Conservation (phyloP, 2,113 vertebrate species). For the Arvicanthis niloticus region DNA sequence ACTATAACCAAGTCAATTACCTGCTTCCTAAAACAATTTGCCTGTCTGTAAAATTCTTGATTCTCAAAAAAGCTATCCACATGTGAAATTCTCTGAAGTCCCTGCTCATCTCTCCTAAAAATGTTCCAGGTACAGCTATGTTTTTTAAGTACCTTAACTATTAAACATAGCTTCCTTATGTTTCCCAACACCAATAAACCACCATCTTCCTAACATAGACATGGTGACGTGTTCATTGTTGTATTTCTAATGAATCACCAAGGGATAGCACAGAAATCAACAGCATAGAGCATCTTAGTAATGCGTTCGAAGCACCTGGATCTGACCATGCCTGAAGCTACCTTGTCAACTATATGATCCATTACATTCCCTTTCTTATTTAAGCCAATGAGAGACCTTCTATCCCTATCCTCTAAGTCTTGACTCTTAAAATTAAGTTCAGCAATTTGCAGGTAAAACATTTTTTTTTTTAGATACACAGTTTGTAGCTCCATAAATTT, state of each 20-base stretch:
- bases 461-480: neutral
- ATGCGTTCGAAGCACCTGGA: neutral
- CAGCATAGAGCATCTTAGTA: neutral
- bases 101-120: neutral
- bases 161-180: neutral
- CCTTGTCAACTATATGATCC: neutral
- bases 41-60: neutral
- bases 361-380: neutral
- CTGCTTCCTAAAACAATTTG: neutral
- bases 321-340: slow-evolving; percentile 16
- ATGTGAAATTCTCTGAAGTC: neutral
- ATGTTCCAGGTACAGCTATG: neutral
- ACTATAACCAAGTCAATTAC: neutral
- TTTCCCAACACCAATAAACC: neutral
- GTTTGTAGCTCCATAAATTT: neutral
- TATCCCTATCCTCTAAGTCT: neutral
- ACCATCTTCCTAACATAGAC: neutral
- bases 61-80: neutral
- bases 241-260: neutral
- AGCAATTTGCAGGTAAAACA: neutral
- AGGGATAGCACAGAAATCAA: neutral
- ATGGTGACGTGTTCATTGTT: neutral
- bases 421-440: neutral
- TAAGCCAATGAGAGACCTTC: neutral
- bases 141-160: neutral